Conservation (phyloP, 2,797 vertebrate species). For the Falco columbarius region DNA sequence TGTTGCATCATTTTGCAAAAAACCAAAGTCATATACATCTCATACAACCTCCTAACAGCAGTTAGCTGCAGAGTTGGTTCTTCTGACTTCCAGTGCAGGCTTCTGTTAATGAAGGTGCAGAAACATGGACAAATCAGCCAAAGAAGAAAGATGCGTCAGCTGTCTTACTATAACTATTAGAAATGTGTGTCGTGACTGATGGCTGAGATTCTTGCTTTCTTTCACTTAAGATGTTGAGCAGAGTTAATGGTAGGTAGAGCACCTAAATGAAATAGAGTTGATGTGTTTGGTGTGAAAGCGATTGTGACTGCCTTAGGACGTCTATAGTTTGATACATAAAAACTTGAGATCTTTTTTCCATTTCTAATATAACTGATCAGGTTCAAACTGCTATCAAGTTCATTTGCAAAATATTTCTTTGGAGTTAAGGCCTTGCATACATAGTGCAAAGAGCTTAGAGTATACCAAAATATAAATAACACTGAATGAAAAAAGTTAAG, state of each 20-base stretch:
- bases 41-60: not conserved
- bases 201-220: not conserved
- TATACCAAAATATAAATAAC: not conserved
- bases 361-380: not conserved
- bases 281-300: not conserved
- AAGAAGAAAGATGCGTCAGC: accelerated
- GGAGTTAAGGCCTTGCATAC: not conserved
- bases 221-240: not conserved
- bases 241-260: not conserved
- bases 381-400: not conserved
- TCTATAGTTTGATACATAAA: not conserved
- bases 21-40: not conserved
- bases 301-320: not conserved
- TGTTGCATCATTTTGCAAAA: not conserved
- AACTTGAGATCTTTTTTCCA: not conserved
- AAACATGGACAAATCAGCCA: not conserved
- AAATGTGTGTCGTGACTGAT: not conserved
- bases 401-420: not conserved
- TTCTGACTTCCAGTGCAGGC: not conserved
- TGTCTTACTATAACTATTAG: not conserved
- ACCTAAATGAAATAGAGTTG: not conserved
- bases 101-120: not conserved
- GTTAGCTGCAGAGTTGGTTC: not conserved
- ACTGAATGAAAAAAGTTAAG: not conserved
- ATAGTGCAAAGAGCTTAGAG: not conserved